phyloP scores from a whole-genome alignment of 2,113 vertebrate genomes.

The Toxostoma redivivum region DNA sequence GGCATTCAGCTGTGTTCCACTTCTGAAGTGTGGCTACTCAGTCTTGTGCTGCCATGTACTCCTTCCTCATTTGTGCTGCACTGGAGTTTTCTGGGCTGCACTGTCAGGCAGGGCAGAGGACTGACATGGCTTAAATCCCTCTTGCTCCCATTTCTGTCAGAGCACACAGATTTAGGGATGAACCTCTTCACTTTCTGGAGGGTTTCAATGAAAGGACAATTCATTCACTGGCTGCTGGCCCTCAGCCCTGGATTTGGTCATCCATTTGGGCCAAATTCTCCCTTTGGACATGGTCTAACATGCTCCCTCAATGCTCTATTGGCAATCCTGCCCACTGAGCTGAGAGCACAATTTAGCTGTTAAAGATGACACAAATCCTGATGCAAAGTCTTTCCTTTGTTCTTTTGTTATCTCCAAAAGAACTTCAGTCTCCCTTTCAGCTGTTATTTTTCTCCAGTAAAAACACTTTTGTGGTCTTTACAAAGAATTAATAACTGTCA shows the following conservation, averaged over 20 bases:
- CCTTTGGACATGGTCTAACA: background rate
- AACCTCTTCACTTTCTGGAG: background rate
- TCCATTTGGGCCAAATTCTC: background rate
- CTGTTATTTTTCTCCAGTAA: conserved; percentile 38
- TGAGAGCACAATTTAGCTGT: conserved; percentile 21
- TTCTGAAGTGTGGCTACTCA: background rate
- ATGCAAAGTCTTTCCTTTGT: conserved; percentile 8
- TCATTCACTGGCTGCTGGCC: background rate
- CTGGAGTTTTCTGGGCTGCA: background rate
- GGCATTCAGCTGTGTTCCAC: background rate
- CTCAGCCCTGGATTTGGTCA: background rate
- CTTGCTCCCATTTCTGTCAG: background rate
- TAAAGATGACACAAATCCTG: conserved; percentile 30
- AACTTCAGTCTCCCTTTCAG: conserved; percentile 24
- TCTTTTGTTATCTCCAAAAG: conserved; percentile 42
- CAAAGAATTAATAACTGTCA: background rate
- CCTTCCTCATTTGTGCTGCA: background rate
- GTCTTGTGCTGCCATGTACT: background rate
- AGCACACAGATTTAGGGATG: background rate
- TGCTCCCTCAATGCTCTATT: background rate
- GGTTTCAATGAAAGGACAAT: background rate
- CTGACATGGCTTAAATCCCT: background rate
- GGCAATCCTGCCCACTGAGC: background rate
- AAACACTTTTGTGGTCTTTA: background rate
- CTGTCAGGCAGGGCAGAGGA: background rate